Conservation (phyloP, 2,113 vertebrate species). For the Lampris incognitus region DNA sequence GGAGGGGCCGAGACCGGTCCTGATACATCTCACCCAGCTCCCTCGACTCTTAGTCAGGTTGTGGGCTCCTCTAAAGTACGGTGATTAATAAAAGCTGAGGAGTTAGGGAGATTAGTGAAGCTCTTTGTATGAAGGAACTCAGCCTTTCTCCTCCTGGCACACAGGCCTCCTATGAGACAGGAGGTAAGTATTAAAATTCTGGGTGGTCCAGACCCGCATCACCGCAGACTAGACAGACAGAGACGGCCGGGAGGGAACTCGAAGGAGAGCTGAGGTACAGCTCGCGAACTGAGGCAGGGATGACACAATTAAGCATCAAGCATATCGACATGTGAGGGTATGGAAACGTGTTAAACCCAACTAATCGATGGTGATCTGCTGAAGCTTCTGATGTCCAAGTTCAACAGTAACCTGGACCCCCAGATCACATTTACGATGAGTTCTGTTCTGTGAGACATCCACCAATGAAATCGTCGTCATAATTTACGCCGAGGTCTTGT, state of each 20-base stretch:
- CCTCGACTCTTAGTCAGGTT: slow-evolving; percentile 27
- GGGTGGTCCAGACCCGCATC: slow-evolving; percentile 70
- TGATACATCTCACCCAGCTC: slow-evolving; percentile 24
- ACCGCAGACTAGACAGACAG: slow-evolving; percentile 18
- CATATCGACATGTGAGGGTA: too few species aligned
- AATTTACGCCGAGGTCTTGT: too few species aligned
- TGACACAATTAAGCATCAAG: background rate
- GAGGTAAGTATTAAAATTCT: slow-evolving; percentile 71
- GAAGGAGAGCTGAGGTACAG: slow-evolving; percentile 1
- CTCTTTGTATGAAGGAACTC: slow-evolving; percentile 53
- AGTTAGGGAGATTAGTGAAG: slow-evolving; percentile 64
- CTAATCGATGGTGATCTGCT: background rate
- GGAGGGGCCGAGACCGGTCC: slow-evolving; percentile 33
- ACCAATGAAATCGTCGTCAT: too few species aligned
- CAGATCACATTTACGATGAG: too few species aligned
- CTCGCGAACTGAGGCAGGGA: slow-evolving; percentile 26
- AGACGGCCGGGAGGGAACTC: background rate
- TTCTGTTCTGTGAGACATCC: too few species aligned
- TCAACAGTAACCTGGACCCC: too few species aligned
- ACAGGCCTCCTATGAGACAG: slow-evolving; percentile 61
- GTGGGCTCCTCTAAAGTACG: slow-evolving; percentile 6
- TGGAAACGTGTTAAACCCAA: too few species aligned
- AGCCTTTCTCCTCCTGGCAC: slow-evolving; percentile 39
- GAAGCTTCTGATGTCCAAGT: slow-evolving; percentile 5
- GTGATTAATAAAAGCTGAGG: slow-evolving; percentile 56